Conservation (phyloP, 2,113 vertebrate genomes). For the Lagopus leucura region DNA sequence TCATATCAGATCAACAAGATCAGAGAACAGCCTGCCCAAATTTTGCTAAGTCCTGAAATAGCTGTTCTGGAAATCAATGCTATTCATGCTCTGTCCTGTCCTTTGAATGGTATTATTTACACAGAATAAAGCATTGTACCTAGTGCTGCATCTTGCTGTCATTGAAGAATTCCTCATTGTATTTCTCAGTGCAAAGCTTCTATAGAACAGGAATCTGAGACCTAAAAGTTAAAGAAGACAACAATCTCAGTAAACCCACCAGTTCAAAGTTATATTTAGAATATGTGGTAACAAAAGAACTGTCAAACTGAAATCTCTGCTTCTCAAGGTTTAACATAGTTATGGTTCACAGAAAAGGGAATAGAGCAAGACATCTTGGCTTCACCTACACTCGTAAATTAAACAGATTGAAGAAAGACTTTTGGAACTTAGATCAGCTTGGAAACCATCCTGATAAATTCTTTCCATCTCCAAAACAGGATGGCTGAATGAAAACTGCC, state of each 20-base stretch:
- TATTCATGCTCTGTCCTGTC: conserved; percentile 41
- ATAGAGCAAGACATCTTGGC: neutral
- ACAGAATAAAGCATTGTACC: conserved; percentile 42
- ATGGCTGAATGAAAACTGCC: neutral
- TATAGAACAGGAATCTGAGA: neutral
- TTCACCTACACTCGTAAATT: neutral
- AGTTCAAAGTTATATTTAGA: conserved; percentile 35
- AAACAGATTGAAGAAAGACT: neutral
- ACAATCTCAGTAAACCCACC: neutral
- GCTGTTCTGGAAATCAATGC: conserved; percentile 53
- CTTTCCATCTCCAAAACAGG: neutral
- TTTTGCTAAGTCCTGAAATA: conserved; percentile 42
- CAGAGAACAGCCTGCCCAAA: conserved; percentile 24
- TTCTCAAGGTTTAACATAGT: neutral
- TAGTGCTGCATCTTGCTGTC: conserved; percentile 51
- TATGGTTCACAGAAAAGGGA: neutral
- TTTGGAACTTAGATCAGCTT: neutral
- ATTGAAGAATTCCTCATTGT: conserved; percentile 52
- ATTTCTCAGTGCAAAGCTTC: conserved; percentile 38
- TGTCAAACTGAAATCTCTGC: neutral
- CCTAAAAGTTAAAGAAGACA: neutral
- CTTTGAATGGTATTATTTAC: conserved; percentile 66
- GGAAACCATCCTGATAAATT: neutral
- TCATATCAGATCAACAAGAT: neutral
- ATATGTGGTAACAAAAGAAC: neutral